phyloP scores from a whole-genome alignment of 2,797 vertebrate species.

The Smutsia temminckii region DNA sequence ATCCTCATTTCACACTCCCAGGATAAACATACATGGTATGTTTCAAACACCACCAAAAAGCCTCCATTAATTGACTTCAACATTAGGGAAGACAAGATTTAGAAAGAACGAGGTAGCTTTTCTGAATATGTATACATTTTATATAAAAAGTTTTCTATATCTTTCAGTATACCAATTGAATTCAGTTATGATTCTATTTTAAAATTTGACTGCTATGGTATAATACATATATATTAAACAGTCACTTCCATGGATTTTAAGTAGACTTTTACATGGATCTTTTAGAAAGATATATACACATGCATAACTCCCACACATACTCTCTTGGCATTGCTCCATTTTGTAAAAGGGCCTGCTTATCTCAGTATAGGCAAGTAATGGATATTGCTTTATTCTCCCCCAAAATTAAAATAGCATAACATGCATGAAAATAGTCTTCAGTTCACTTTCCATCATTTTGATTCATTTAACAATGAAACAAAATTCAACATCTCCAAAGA shows the following conservation, averaged over 20 bases:
- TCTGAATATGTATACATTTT: conserved; percentile 14
- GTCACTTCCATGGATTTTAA: not conserved
- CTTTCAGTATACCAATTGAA: conserved; percentile 33
- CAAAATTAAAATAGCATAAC: not conserved
- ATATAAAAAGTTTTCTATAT: conserved; percentile 17
- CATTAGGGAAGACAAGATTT: not conserved
- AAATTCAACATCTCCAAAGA: not conserved
- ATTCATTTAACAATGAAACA: conserved; percentile 8
- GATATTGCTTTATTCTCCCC: not conserved
- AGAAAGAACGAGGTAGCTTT: not conserved
- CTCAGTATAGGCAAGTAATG: not conserved
- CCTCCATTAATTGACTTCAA: not conserved
- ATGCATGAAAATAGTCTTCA: not conserved
- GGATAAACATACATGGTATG: not conserved
- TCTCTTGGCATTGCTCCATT: not conserved
- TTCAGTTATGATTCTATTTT: conserved; percentile 1
- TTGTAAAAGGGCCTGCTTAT: not conserved
- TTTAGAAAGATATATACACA: not conserved
- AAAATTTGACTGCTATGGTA: not conserved
- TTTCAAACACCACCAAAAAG: not conserved
- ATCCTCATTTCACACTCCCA: not conserved
- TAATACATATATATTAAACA: not conserved
- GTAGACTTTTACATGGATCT: not conserved
- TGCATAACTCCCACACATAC: not conserved
- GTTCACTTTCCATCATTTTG: not conserved